A percentile compares a stretch with the other conserved stretches of the same genome.
phyloP scores from a whole-genome alignment of 2,888 invertebrate species.

The Matsumyia berberina region DNA sequence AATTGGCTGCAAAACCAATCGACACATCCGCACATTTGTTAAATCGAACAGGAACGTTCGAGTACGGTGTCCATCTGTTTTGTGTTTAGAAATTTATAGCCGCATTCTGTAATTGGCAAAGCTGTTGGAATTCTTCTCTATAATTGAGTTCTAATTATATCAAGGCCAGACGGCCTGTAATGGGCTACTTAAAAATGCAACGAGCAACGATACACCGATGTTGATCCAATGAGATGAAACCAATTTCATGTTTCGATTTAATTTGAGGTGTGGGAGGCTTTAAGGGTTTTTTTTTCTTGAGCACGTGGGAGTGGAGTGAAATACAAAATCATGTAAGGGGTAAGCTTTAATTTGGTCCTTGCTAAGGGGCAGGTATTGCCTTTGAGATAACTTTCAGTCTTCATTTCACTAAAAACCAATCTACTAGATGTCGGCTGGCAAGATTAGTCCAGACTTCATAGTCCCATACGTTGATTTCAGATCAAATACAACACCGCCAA shows the following conservation, averaged over 20 bases:
- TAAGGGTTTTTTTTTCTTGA: neutral
- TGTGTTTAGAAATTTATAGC: conserved; percentile 20
- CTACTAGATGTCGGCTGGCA: too few species aligned
- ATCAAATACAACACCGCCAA: too few species aligned
- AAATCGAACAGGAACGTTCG: conserved; percentile 52
- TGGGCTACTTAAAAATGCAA: conserved; percentile 12
- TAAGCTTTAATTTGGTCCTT: too few species aligned
- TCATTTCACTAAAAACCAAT: too few species aligned
- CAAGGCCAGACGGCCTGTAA: conserved; percentile 27
- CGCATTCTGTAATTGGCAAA: conserved; percentile 31
- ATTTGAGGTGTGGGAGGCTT: neutral
- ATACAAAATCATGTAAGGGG: neutral
- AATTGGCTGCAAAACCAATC: conserved; percentile 34
- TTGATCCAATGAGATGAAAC: neutral
- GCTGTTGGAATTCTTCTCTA: conserved; percentile 35
- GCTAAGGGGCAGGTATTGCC: too few species aligned
- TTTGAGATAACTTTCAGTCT: too few species aligned
- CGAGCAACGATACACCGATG: neutral
- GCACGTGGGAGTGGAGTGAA: neutral
- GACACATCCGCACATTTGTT: conserved; percentile 55
- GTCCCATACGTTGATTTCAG: too few species aligned
- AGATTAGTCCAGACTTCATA: too few species aligned
- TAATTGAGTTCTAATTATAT: conserved; percentile 59
- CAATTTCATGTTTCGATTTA: neutral
- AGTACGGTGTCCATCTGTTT: conserved; percentile 7